These are phyloP conservation scores for Perithous albicinctus DNA, from an alignment of 2,888 invertebrate species.

Conservation along the genomic window DNA sequence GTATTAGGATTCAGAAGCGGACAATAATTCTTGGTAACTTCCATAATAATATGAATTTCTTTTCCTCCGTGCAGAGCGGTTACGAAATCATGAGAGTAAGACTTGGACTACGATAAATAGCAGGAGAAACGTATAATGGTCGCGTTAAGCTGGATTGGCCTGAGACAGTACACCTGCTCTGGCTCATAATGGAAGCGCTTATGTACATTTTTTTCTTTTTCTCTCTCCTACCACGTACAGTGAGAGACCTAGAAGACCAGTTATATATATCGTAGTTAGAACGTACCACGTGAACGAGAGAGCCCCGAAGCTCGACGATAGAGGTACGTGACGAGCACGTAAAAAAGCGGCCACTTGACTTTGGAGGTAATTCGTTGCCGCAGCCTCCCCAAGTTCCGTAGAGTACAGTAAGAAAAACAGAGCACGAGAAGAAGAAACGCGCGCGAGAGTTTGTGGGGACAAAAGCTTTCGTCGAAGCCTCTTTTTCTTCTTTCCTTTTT, in stretches of 20 bases:
- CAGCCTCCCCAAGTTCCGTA: slow-evolving; percentile 38
- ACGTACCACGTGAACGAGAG: slow-evolving; percentile 35
- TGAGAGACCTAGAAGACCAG: neutral
- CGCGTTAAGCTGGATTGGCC: neutral
- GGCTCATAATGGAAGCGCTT: slow-evolving; percentile 10
- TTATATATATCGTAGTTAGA: neutral
- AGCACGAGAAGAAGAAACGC: slow-evolving; percentile 20
- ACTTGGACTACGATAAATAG: neutral
- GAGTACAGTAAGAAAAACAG: slow-evolving; percentile 16
- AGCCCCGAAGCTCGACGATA: slow-evolving; percentile 14
- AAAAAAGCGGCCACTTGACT: slow-evolving; percentile 53
- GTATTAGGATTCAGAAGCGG: too few relatives aligned
- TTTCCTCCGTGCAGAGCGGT: too few relatives aligned
- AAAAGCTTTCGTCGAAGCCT: too few relatives aligned
- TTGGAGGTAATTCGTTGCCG: slow-evolving; percentile 58
- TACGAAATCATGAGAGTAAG: neutral
- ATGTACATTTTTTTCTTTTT: neutral
- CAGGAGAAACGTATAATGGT: neutral
- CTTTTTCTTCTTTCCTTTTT: neutral
- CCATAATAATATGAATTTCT: too few relatives aligned
- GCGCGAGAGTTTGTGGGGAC: neutral
- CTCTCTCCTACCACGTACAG: neutral
- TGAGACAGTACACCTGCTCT: slow-evolving; percentile 9
- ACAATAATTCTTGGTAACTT: too few relatives aligned
- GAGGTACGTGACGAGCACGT: slow-evolving; percentile 12